These are phyloP conservation scores for Hyles vespertilio DNA, from an alignment of 1,140 invertebrate genomes.

Conservation along the genomic window DNA sequence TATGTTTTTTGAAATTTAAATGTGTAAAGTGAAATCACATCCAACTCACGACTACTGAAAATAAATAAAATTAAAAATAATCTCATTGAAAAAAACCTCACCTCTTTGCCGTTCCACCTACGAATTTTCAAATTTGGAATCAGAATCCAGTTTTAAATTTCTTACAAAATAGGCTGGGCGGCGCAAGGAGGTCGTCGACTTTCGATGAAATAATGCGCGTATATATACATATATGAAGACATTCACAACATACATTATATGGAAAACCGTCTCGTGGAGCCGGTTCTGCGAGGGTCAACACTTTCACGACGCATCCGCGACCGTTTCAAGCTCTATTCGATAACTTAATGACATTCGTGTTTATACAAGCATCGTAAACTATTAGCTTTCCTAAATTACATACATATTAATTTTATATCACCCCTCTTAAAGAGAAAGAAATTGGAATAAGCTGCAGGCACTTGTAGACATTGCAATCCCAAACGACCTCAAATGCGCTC, in stretches of 20 bases:
- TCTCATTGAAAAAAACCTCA: too few relatives aligned
- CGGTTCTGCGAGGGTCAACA: slow-evolving; percentile 21
- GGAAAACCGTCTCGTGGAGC: slow-evolving; percentile 11
- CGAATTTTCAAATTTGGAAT: not conserved
- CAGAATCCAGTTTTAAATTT: not conserved
- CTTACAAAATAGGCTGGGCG: not conserved
- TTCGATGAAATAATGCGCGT: too few relatives aligned
- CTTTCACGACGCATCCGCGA: slow-evolving; percentile 22
- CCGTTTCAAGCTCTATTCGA: slow-evolving; percentile 5
- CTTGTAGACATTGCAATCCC: too few relatives aligned
- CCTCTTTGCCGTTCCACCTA: too few relatives aligned
- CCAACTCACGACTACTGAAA: too few relatives aligned
- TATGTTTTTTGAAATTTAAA: too few relatives aligned
- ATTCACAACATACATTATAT: slow-evolving; percentile 9
- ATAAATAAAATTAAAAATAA: too few relatives aligned
- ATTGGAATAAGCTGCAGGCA: too few relatives aligned
- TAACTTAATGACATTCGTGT: slow-evolving; percentile 7
- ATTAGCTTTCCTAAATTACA: not conserved
- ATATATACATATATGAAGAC: slow-evolving; percentile 13
- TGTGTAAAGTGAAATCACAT: too few relatives aligned
- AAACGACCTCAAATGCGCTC: too few relatives aligned
- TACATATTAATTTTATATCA: too few relatives aligned
- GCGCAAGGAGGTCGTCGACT: not conserved
- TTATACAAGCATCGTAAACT: not conserved
- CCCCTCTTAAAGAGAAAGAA: too few relatives aligned